Evolutionary conservation across 2,113 vertebrate species (phyloP).

Genomic region (Caretta caretta): DNA sequence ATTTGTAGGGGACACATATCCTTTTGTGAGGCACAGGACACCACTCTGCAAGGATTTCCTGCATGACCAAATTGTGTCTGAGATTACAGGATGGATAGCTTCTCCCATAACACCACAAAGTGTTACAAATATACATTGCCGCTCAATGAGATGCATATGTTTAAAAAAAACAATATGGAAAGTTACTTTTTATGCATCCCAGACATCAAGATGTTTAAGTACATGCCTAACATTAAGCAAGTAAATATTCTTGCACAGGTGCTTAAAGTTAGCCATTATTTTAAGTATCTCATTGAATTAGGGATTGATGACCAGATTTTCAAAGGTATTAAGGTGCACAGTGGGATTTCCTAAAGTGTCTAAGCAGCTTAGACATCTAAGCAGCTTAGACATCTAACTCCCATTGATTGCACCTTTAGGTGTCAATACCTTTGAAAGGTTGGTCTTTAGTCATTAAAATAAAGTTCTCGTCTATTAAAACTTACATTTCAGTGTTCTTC

Average conservation of each 20-base stretch:
- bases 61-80: neutral
- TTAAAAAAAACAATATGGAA: neutral
- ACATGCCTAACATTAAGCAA: neutral
- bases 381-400: neutral
- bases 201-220: neutral
- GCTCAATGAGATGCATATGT: fast-evolving
- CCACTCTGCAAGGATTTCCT: neutral
- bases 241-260: too few relatives aligned
- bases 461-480: neutral
- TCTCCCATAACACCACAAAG: neutral
- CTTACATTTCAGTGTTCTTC: neutral
- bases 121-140: neutral
- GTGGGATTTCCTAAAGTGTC: neutral
- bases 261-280: neutral
- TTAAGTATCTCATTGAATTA: neutral
- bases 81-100: neutral
- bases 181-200: fast-evolving
- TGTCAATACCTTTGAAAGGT: neutral
- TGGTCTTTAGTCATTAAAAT: neutral
- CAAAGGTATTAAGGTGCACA: neutral
- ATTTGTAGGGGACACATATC: neutral
- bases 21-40: neutral
- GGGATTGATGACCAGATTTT: neutral
- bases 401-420: neutral
- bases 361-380: neutral